These are phyloP conservation scores for Autographa pulchrina DNA, from an alignment of 2,888 invertebrate genomes.

Conservation along the genomic window DNA sequence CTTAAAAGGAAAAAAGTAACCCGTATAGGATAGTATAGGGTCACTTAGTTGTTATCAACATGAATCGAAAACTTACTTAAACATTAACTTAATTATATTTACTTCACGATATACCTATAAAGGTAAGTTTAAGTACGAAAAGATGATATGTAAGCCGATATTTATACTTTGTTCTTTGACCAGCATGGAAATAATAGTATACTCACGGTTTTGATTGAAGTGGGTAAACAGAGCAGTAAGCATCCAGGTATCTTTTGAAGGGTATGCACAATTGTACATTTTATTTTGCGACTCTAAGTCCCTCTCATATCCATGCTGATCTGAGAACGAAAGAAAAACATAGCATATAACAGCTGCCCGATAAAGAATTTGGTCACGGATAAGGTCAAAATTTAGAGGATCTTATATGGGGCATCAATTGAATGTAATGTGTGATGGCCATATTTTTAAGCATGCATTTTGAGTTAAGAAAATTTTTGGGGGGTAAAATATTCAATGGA, in stretches of 20 bases:
- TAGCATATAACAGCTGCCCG: conserved; percentile 49
- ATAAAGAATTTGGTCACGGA: neutral
- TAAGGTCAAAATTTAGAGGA: neutral
- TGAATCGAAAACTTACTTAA: too few species aligned
- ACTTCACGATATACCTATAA: too few species aligned
- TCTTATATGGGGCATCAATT: neutral
- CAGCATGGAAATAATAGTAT: conserved; percentile 44
- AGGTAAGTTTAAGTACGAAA: neutral
- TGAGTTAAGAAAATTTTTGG: too few species aligned
- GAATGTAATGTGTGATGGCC: neutral
- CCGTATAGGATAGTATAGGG: too few species aligned
- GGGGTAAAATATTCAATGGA: too few species aligned
- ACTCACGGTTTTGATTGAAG: conserved; percentile 64
- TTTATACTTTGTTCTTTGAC: neutral
- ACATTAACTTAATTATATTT: too few species aligned
- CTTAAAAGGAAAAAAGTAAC: too few species aligned
- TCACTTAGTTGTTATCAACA: too few species aligned
- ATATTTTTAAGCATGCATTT: neutral
- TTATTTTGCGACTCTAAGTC: conserved; percentile 62
- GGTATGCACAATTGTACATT: conserved; percentile 63
- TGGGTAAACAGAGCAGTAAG: conserved; percentile 62
- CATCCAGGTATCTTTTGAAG: conserved; percentile 63
- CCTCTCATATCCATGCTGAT: conserved; percentile 61
- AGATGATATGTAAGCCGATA: neutral
- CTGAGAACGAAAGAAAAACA: conserved; percentile 61